A percentile compares a stretch with the other conserved stretches of the same genome.
Conservation (phyloP, 1,140 invertebrate species). For the Ephestia elutella region DNA sequence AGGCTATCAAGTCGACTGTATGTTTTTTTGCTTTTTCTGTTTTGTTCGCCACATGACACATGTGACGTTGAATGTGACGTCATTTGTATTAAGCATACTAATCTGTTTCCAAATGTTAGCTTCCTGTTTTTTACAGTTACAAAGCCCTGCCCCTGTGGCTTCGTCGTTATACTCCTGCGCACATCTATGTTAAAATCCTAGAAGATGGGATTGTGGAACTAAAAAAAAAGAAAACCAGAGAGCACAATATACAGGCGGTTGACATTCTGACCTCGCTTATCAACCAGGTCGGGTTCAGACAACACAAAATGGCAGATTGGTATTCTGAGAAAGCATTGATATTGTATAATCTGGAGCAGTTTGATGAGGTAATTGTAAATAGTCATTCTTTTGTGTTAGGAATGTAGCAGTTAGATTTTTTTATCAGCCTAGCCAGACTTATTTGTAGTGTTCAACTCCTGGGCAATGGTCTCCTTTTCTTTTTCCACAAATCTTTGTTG, state of each 20-base stretch:
- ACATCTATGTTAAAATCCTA: conserved; percentile 48
- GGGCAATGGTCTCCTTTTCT: no score
- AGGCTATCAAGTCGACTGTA: no score
- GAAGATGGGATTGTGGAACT: conserved; percentile 43
- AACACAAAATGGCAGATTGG: conserved; percentile 56
- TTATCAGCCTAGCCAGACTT: no score
- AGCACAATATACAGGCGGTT: conserved; percentile 28
- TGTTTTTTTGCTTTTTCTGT: no score
- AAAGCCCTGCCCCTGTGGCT: conserved; percentile 42
- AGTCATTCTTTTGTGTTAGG: no score
- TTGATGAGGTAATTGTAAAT: conserved; percentile 43
- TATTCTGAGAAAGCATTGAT: conserved; percentile 60
- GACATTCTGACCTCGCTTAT: conserved; percentile 43
- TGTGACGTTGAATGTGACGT: no score
- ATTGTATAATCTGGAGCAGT: conserved; percentile 37
- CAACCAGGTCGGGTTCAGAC: conserved; percentile 41
- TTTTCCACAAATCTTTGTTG: no score
- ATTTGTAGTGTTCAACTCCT: no score
- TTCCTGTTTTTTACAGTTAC: conserved; percentile 33
- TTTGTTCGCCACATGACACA: no score
- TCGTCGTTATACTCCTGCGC: conserved; percentile 41
- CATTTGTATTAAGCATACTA: no score
- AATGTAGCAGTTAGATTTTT: no score
- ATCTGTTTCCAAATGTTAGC: no score
- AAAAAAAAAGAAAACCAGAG: conserved; percentile 32